These are phyloP conservation scores for Ophion obscuratus DNA, from an alignment of 2,888 invertebrate species.

Conservation along the genomic window DNA sequence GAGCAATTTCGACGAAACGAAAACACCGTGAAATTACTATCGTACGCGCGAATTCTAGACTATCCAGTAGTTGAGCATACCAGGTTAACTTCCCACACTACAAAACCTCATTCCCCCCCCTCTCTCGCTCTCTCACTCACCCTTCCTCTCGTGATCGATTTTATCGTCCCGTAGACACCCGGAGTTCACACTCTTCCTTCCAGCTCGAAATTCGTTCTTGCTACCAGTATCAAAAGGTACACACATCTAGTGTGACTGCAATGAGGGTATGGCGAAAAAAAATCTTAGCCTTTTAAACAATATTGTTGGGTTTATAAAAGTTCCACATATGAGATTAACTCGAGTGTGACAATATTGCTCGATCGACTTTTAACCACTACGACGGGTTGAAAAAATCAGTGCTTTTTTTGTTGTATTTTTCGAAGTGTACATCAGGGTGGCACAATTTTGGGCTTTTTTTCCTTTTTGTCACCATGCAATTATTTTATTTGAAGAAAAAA, in stretches of 20 bases:
- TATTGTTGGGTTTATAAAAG: too few species aligned
- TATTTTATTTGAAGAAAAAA: too few species aligned
- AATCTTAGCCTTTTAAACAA: neutral
- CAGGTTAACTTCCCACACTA: slow-evolving; percentile 33
- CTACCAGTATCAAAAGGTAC: slow-evolving; percentile 13
- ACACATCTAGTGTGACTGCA: neutral
- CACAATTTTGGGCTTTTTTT: too few species aligned
- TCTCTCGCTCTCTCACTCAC: neutral
- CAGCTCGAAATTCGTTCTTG: slow-evolving; percentile 51
- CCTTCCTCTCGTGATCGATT: slow-evolving; percentile 49
- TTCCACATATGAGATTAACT: too few species aligned
- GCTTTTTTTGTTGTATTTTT: too few species aligned
- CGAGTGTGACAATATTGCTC: too few species aligned
- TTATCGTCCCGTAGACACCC: slow-evolving; percentile 44
- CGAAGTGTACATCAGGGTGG: too few species aligned
- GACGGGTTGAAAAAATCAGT: too few species aligned
- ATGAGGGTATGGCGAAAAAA: neutral
- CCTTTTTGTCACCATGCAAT: too few species aligned
- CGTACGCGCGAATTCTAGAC: slow-evolving; percentile 59
- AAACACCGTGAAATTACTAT: slow-evolving; percentile 70
- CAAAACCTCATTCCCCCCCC: neutral
- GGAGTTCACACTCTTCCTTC: slow-evolving; percentile 6
- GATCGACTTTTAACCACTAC: too few species aligned
- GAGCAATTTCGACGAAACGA: slow-evolving; percentile 67
- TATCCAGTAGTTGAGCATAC: slow-evolving; percentile 36